Evolutionary conservation across 2,797 vertebrate genomes (phyloP).

Genomic region (Paramormyrops hopkinsi): DNA sequence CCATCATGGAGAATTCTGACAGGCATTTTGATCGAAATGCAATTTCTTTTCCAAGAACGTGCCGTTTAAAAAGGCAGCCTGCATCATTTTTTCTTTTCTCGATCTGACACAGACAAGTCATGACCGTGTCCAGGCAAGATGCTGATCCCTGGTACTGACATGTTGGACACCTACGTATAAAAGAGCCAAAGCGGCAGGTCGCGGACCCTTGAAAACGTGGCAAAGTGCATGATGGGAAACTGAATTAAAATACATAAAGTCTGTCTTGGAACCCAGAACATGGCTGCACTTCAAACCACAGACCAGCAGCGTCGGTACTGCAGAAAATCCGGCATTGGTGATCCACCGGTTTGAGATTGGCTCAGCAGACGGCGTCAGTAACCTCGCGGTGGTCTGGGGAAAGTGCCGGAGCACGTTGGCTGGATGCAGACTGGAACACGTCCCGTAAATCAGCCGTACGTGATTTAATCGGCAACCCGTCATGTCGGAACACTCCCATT

Average conservation of each 20-base stretch:
- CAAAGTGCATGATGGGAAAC: neutral
- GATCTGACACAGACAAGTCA: neutral
- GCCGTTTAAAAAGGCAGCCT: neutral
- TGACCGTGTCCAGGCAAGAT: neutral
- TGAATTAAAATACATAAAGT: neutral
- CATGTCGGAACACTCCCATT: neutral
- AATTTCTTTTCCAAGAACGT: neutral
- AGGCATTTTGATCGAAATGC: neutral
- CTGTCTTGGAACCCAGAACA: neutral
- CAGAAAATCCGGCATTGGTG: neutral
- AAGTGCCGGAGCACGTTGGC: neutral
- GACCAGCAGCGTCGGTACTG: neutral
- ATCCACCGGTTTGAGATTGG: neutral
- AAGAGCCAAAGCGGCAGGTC: neutral
- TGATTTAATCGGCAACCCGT: conserved; percentile 6
- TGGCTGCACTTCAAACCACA: neutral
- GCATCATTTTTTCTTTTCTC: neutral
- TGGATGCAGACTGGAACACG: neutral
- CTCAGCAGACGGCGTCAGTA: neutral
- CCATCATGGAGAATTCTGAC: neutral
- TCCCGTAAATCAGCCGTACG: neutral
- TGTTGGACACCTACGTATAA: neutral
- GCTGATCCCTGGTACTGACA: neutral
- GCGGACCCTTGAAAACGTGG: neutral
- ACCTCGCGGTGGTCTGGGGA: neutral